A percentile compares a stretch with the other conserved stretches of the same genome.
Conservation (phyloP, 2,113 vertebrate genomes). For the Ciconia maguari region DNA sequence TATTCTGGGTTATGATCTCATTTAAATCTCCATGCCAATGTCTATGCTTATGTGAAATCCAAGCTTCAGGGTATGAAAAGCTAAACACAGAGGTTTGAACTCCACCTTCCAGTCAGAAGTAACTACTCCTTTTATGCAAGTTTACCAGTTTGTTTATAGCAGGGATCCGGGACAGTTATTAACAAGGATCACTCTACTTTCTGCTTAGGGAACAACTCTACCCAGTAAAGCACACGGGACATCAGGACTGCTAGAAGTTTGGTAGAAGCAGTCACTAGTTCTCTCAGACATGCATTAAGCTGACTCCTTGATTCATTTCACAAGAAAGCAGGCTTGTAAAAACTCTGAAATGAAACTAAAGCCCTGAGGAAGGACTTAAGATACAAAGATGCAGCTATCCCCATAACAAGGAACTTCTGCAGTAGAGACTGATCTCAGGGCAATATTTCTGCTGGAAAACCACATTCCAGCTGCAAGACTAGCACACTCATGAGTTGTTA, state of each 20-base stretch:
- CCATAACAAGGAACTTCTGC: not conserved
- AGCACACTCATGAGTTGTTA: not conserved
- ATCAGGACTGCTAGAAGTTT: not conserved
- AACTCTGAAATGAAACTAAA: not conserved
- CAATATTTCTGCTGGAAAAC: not conserved
- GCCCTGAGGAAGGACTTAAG: not conserved
- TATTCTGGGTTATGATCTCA: not conserved
- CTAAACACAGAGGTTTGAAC: not conserved
- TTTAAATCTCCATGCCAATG: not conserved
- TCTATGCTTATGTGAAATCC: not conserved
- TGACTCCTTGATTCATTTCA: not conserved
- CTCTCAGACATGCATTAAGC: not conserved
- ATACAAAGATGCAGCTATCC: not conserved
- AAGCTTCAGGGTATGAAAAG: not conserved
- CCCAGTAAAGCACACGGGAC: rapidly evolving
- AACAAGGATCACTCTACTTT: not conserved
- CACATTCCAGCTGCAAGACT: not conserved
- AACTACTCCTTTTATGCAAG: not conserved
- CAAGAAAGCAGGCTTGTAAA: not conserved
- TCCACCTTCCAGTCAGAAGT: not conserved
- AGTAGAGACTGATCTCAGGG: not conserved
- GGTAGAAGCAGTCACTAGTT: not conserved
- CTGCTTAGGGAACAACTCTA: not conserved
- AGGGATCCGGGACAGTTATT: not conserved
- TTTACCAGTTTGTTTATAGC: not conserved